A percentile compares a stretch with the other conserved stretches of the same genome.
These are phyloP conservation scores for Ornithoptera priamus DNA, from an alignment of 2,888 invertebrate species.

Conservation along the genomic window DNA sequence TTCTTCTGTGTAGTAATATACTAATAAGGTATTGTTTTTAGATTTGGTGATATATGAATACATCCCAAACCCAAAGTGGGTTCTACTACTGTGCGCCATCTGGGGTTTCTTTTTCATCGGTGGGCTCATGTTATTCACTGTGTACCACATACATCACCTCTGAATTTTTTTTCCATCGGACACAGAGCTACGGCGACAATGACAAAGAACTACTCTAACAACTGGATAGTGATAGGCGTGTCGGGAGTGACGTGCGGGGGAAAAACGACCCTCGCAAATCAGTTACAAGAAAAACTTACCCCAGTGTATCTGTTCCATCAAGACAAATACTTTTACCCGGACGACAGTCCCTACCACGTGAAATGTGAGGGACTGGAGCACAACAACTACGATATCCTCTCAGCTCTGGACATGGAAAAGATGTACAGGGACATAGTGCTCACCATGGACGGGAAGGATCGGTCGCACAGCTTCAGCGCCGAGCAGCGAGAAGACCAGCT, in stretches of 20 bases:
- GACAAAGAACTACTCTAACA: conserved; percentile 32
- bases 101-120: conserved; percentile 83
- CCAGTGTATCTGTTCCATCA: conserved; percentile 83
- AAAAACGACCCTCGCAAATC: conserved; percentile 86
- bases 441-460: conserved; percentile 50
- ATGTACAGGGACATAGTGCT: conserved; percentile 82
- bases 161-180: conserved; percentile 17
- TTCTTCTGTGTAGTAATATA: too few relatives aligned
- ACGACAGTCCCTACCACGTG: conserved; percentile 83
- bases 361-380: conserved; percentile 83
- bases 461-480: conserved; percentile 34
- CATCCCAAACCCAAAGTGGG: conserved; percentile 80
- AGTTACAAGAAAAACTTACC: conserved; percentile 67
- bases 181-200: conserved; percentile 17
- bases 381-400: conserved; percentile 87
- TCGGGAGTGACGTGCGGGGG: conserved; percentile 92
- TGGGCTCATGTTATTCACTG: conserved; percentile 82
- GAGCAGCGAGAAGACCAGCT: conserved; percentile 33
- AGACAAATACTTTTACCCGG: conserved; percentile 87
- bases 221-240: conserved; percentile 80
- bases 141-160: conserved; percentile 73
- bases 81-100: conserved; percentile 79
- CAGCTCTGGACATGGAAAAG: conserved; percentile 85
- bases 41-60: conserved; percentile 74
- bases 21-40: conserved; percentile 43